Conservation (phyloP, 2,113 vertebrate genomes). For the Merops nubicus region DNA sequence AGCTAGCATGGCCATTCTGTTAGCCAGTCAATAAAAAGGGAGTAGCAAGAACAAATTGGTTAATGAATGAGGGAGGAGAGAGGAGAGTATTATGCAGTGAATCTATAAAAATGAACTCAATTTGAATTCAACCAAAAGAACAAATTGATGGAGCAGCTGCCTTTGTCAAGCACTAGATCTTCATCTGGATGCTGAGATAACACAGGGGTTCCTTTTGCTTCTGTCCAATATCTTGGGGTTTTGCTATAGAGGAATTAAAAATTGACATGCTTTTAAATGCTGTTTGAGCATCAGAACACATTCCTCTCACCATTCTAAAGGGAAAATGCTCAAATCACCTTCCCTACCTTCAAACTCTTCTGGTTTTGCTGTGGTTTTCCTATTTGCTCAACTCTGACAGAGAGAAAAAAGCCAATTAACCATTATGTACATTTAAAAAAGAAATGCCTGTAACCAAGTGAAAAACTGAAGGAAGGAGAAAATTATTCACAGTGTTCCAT, state of each 20-base stretch:
- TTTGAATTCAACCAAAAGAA: constrained; percentile 54
- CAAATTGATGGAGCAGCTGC: constrained; percentile 58
- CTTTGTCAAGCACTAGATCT: constrained; percentile 64
- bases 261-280: background rate
- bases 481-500: background rate
- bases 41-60: constrained; percentile 53
- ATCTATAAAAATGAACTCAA: constrained; percentile 67
- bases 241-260: constrained; percentile 11
- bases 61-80: constrained; percentile 65
- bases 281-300: constrained; percentile 10
- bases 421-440: background rate
- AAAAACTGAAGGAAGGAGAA: background rate
- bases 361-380: background rate
- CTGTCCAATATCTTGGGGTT: constrained; percentile 11
- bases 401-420: constrained; percentile 9
- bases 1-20: background rate
- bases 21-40: constrained; percentile 44
- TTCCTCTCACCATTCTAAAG: background rate
- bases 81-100: constrained; percentile 26
- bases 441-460: background rate
- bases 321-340: background rate
- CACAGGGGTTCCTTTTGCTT: constrained; percentile 44
- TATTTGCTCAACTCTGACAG: background rate
- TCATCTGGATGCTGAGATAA: constrained; percentile 52
- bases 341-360: background rate